phyloP scores from a whole-genome alignment of 2,797 vertebrate species.

The Gallinago stenura region DNA sequence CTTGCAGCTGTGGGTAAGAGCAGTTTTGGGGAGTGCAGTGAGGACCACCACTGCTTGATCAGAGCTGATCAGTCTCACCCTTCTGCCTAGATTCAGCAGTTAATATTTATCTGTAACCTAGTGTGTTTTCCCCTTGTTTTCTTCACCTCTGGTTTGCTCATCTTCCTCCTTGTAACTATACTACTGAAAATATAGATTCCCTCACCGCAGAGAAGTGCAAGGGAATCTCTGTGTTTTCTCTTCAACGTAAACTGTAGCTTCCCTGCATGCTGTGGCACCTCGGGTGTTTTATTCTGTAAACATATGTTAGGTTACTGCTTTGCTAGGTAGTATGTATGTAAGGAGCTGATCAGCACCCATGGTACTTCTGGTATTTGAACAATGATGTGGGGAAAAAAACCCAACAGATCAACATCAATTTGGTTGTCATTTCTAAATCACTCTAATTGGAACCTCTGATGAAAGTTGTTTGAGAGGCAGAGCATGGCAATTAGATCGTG shows the following conservation, averaged over 20 bases:
- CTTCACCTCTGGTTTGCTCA: neutral
- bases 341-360: neutral
- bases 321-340: neutral
- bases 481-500: accelerated
- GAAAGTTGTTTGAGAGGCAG: neutral
- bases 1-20: neutral
- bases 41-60: neutral
- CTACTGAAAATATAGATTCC: neutral
- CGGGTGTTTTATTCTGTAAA: neutral
- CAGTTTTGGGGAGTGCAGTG: neutral
- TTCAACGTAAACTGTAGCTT: neutral
- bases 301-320: neutral
- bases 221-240: neutral
- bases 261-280: neutral
- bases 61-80: neutral
- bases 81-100: neutral
- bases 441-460: neutral
- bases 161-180: neutral
- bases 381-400: neutral
- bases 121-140: neutral
- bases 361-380: neutral
- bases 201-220: neutral
- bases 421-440: neutral
- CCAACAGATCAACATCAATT: neutral
- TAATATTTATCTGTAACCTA: neutral